Base-by-base conservation (phyloP, 1,140 invertebrate species). In the Cryptotermes secundus region DNA sequence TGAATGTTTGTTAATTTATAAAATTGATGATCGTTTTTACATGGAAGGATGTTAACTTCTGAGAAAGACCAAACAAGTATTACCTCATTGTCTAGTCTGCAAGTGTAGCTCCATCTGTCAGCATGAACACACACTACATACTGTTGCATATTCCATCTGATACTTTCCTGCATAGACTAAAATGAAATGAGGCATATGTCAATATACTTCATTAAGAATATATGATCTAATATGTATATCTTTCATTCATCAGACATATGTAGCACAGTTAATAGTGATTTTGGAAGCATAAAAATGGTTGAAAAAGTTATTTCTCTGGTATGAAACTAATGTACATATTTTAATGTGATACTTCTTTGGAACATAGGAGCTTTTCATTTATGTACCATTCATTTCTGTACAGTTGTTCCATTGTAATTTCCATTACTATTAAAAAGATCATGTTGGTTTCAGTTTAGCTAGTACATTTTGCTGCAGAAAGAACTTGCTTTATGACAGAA, bases 51-150 rank as follows among this genome's bases (percentile, higher is more conserved):
- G 34, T 16, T 81, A 38, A 81, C 80, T 81, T 38, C 35, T 38
- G 35, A 81, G 42, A 45, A 45, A 81, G 42, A 81, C 80, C 80
- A 81, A 81, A 81, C 35, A 38, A 81, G 80, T 81, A 81, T 81
- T 81, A 81, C 80, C 80, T 35, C 80, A 81, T 81, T 81, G 42
- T 81, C 80, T 81, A 81, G 80, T 81, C 80, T 72, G 31, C 80
- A 81, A 81, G 35, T 81, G 35, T 45, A 14, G 35, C 80, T 81
- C 42, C 35, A 38, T 81, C 35, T 35, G 16, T 26, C 80, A 26
- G 42, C 22, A 81, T 2, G 31, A 81, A 81, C 80, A 81, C 35
- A 81, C 35, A 36, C 80, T 81, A 38, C 26, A 35, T 81, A 81
- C 35, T 35, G 35, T 26, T 81, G 35, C 22, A 35, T 38, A 35